A percentile compares a stretch with the other conserved stretches of the same genome.
phyloP scores from a whole-genome alignment of 2,888 invertebrate species.

The Rhogogaster chlorosoma region DNA sequence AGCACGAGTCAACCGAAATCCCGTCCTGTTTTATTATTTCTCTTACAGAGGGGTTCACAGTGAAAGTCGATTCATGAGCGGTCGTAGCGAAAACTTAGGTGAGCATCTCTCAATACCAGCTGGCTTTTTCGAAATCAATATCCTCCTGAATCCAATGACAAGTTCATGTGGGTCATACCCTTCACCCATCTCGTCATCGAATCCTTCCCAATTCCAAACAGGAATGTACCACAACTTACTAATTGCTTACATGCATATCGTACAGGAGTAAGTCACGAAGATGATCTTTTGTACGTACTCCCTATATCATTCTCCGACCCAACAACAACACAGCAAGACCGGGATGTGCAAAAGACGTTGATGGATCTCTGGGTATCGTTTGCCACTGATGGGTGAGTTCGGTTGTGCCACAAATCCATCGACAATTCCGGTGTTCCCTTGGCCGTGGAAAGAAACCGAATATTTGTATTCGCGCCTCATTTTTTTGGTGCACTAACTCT shows the following conservation, averaged over 20 bases:
- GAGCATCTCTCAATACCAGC: constrained; percentile 58
- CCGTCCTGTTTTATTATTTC: constrained; percentile 85
- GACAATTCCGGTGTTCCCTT: neutral
- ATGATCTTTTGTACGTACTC: constrained; percentile 81
- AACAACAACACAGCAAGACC: constrained; percentile 77
- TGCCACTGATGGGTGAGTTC: constrained; percentile 81
- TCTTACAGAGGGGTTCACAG: constrained; percentile 82
- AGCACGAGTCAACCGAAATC: constrained; percentile 80
- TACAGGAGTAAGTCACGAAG: constrained; percentile 83
- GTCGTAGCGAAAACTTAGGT: constrained; percentile 81
- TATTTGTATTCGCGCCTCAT: no score
- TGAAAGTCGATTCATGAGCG: constrained; percentile 79
- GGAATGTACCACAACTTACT: neutral
- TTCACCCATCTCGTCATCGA: constrained; percentile 1
- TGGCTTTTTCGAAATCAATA: neutral
- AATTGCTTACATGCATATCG: neutral
- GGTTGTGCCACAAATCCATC: neutral
- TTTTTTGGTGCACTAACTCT: no score
- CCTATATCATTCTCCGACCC: constrained; percentile 75
- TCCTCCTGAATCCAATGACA: neutral
- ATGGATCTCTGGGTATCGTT: constrained; percentile 81
- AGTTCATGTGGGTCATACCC: neutral
- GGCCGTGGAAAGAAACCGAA: no score
- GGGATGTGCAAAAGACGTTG: constrained; percentile 79
- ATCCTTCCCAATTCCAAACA: neutral